These are phyloP conservation scores for Dinomys branickii DNA, from an alignment of 2,113 vertebrate genomes.

Conservation along the genomic window DNA sequence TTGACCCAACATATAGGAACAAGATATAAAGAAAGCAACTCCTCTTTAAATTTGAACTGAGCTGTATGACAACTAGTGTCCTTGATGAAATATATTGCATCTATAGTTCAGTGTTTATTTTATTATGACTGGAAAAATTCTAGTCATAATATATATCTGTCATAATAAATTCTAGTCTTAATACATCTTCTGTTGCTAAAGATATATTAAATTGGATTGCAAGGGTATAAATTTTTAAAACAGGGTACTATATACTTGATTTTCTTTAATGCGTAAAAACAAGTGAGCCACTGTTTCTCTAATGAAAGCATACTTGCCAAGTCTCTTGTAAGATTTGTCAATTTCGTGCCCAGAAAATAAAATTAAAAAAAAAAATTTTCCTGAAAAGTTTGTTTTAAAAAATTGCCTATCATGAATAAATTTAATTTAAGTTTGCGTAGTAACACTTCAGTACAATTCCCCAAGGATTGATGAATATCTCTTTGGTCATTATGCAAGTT, in stretches of 20 bases:
- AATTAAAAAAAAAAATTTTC: background rate
- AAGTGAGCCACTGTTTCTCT: background rate
- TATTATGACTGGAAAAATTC: background rate
- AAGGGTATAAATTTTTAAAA: background rate
- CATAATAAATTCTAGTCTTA: too few relatives aligned
- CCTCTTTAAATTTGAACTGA: background rate
- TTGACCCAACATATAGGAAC: background rate
- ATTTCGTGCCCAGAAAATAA: background rate
- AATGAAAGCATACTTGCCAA: background rate
- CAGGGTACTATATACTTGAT: background rate
- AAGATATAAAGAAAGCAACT: background rate
- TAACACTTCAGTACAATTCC: background rate
- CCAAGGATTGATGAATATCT: background rate
- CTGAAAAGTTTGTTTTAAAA: background rate
- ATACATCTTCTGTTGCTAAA: too few relatives aligned
- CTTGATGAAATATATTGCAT: background rate
- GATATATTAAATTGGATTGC: slow-evolving; percentile 18
- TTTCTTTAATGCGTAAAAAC: background rate
- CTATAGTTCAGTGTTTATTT: background rate
- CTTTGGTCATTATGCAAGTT: background rate
- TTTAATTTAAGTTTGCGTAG: background rate
- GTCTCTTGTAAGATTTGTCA: background rate
- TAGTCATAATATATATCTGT: too few relatives aligned
- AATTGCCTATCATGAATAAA: background rate
- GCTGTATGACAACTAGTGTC: background rate